Evolutionary conservation across 2,113 vertebrate species (phyloP), one percentile per base, ranked within the genome.

Genomic region (Onychostoma macrolepis): DNA sequence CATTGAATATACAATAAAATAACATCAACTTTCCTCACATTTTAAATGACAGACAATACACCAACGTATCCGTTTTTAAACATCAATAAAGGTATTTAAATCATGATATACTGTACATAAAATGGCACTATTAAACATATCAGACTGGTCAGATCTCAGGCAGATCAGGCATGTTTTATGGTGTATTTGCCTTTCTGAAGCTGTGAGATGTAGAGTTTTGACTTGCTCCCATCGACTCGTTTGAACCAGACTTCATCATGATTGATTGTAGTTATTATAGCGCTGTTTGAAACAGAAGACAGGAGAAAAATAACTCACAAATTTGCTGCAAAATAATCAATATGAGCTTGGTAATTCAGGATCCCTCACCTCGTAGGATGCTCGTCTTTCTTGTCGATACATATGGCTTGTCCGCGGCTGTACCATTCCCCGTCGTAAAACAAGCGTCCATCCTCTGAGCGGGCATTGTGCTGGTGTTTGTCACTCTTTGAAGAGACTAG

Each of bases 241-340:
- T 97, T 97, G 94, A 96, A 97, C 97, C 96, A 97, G 91, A 97
- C 96, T 94, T 97, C 96, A 92, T 97, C 96, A 53, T 97, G 96
- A 95, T 97, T 97, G 94, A 97, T 97, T 88, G 96, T 97, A 90
- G 97, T 97, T 93, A 97, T 97, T 93, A 96, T 89, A 65, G 96
- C 97, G 93, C 97, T 97, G 92, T 84, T n/a, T 45, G 26, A 45
- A 71, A 69, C 61, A 86, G 80, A 80, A 30, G 63, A 53, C 71
- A 28, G 75, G 24, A 41, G 48, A 75, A 26, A 33, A 74, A 65
- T 13, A 76, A 7, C 58, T 17, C 2, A 6, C 17, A 67, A n/a
- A 6, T 65, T 19, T 36, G 30, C 43, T 56, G 45, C 38, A 80
- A 71, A 45, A 17, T 61, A 36, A 65, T 56, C 19, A 24, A 75